Base-by-base conservation (phyloP, 2,888 invertebrate species). In the Macaria notata region DNA sequence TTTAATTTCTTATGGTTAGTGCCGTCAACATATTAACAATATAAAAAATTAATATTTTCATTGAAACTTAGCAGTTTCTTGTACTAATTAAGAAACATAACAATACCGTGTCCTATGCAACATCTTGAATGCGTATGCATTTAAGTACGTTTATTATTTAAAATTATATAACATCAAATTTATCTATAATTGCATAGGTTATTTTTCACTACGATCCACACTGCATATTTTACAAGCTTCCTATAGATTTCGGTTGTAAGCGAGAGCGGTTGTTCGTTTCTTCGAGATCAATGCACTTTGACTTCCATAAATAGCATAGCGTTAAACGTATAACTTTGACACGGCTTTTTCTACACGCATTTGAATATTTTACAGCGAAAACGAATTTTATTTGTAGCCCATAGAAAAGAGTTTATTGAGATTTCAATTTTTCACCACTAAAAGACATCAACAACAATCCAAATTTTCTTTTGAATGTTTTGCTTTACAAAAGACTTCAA, bases 221-320 rank as follows among this genome's bases (percentile, higher is more conserved):
- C 46, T 62, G 59, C 56, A 44, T 36, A 31, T 31, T 29, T 31
- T 30, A 43, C 38, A 8, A 7, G 8, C 1, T 8, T 38, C 38
- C 5, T 38, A 38, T 1, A 38, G 8, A 38, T 38, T 38, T 38
- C 5, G 38, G 8, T 19, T 19, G 19, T 19, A 19, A 19, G 19
- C 19, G 19, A n/a, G n/a, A n/a, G n/a, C n/a, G n/a, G n/a, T n/a
- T 19, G 19, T 19, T 19, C 19, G 19, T 19, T 19, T 46, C 63
- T 60, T 52, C 55, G 76, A 79, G 87, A 82, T 79, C 84, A 86
- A 79, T 81, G 86, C 79, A 84, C 85, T 75, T 69, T 70, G 51
- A 52, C 54, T 68, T 73, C 81, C 75, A 79, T 78, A 83, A 81
- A 84, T 84, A 83, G 75, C 75, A 57, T 52, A 31, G 56, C 53